A percentile compares a stretch with the other conserved stretches of the same genome.
phyloP scores from a whole-genome alignment of 1,140 invertebrate species.

The Cyclargus thomasi region DNA sequence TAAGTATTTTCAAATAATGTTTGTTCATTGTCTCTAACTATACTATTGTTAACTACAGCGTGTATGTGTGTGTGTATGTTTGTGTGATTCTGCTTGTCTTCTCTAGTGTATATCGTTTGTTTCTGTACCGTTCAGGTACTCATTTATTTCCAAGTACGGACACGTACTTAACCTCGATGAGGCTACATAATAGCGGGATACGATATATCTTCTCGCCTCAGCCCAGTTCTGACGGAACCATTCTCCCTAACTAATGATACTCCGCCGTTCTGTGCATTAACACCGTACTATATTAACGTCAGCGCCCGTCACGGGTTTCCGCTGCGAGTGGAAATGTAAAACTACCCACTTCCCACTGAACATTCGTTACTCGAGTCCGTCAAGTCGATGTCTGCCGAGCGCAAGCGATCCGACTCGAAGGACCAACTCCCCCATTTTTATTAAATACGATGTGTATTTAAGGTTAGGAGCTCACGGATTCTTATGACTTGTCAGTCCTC shows the following conservation, averaged over 20 bases:
- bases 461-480: too few relatives aligned
- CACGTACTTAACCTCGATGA: not conserved
- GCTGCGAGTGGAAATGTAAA: not conserved
- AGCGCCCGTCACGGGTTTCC: not conserved
- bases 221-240: not conserved
- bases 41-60: too few relatives aligned
- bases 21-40: too few relatives aligned
- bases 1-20: too few relatives aligned
- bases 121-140: too few relatives aligned
- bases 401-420: not conserved
- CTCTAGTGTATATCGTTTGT: too few relatives aligned
- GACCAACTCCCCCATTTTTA: not conserved
- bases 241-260: not conserved
- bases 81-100: too few relatives aligned
- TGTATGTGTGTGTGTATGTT: too few relatives aligned
- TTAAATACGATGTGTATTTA: not conserved
- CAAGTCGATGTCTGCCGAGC: not conserved
- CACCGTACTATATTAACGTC: constrained; percentile 9
- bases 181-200: not conserved
- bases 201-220: not conserved
- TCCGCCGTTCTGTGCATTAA: not conserved
- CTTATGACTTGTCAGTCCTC: too few relatives aligned
- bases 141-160: too few relatives aligned
- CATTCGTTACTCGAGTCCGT: not conserved
- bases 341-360: not conserved